phyloP scores from a whole-genome alignment of 2,797 vertebrate species.

The Anolis apletophallus region DNA sequence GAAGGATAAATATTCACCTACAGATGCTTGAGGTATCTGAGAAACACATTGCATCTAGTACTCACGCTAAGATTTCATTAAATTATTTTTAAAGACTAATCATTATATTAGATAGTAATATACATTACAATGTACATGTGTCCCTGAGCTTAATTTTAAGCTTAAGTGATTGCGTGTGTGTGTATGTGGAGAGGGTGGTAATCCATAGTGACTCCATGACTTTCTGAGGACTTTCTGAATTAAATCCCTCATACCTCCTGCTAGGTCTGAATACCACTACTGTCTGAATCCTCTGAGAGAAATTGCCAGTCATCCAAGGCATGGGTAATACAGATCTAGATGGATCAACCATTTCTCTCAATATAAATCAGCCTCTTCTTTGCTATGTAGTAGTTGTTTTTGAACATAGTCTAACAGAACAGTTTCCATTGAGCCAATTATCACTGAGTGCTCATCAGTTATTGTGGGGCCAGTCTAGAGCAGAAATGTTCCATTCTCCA shows the following conservation, averaged over 20 bases:
- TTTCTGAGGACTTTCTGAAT: background rate
- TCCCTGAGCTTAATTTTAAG: conserved; percentile 12
- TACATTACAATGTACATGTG: background rate
- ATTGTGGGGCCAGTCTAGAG: too few relatives aligned
- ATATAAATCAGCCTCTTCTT: background rate
- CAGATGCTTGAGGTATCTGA: background rate
- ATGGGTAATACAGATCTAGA: background rate
- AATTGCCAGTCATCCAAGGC: background rate
- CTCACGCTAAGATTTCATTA: conserved; percentile 3
- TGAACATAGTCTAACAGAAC: background rate
- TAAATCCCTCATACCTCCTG: background rate
- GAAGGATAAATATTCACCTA: conserved; percentile 18
- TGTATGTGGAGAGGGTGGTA: too few relatives aligned
- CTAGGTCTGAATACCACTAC: background rate
- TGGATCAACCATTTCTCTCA: background rate
- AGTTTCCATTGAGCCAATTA: background rate
- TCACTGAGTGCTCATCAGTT: too few relatives aligned
- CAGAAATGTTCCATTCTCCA: too few relatives aligned
- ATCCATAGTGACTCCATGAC: too few relatives aligned
- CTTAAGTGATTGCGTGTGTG: background rate
- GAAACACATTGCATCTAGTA: background rate
- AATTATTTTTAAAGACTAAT: background rate
- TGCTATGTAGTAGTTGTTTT: background rate
- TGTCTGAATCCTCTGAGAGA: background rate
- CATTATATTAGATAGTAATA: conserved; percentile 26